Evolutionary conservation across 2,888 invertebrate genomes (phyloP).

Genomic region (Drosophila birchii): DNA sequence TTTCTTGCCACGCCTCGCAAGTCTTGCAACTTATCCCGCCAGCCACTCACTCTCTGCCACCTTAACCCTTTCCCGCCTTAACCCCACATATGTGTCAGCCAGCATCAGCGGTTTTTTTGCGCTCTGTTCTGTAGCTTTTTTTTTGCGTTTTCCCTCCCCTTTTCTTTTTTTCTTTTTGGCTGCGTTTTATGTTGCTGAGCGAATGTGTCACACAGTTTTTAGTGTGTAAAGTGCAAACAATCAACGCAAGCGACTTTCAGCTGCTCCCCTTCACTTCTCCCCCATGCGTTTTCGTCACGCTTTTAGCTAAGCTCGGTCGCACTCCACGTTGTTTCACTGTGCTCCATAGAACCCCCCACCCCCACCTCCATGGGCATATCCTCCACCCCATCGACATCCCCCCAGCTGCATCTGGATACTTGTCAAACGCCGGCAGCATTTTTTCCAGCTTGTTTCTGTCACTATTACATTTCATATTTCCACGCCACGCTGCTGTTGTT

Average conservation of each 20-base stretch:
- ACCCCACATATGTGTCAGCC: slow-evolving; percentile 36
- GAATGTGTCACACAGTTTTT: slow-evolving; percentile 64
- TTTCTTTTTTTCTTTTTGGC: slow-evolving; percentile 5
- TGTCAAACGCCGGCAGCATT: slow-evolving; percentile 65
- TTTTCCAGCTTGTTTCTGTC: slow-evolving; percentile 71
- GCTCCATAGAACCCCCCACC: too few relatives aligned
- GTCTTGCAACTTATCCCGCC: slow-evolving; percentile 17
- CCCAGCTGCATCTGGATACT: slow-evolving; percentile 47
- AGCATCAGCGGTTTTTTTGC: slow-evolving; percentile 56
- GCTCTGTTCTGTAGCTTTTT: slow-evolving; percentile 40
- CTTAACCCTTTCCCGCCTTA: slow-evolving; percentile 3
- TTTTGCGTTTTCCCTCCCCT: background rate
- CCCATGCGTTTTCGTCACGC: slow-evolving; percentile 32
- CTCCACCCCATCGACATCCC: background rate
- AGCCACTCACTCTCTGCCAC: slow-evolving; percentile 17
- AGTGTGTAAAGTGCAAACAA: slow-evolving; percentile 77
- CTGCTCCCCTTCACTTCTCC: slow-evolving; percentile 31
- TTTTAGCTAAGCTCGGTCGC: slow-evolving; percentile 49
- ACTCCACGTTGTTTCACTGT: slow-evolving; percentile 40
- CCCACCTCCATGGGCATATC: slow-evolving; percentile 4
- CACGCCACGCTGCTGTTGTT: slow-evolving; percentile 33
- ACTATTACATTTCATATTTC: slow-evolving; percentile 76
- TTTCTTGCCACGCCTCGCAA: slow-evolving; percentile 24
- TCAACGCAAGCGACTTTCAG: slow-evolving; percentile 76
- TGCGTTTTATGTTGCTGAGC: slow-evolving; percentile 42